Evolutionary conservation across 2,113 vertebrate species (phyloP).

Genomic region (Nycticryphes semicollaris): DNA sequence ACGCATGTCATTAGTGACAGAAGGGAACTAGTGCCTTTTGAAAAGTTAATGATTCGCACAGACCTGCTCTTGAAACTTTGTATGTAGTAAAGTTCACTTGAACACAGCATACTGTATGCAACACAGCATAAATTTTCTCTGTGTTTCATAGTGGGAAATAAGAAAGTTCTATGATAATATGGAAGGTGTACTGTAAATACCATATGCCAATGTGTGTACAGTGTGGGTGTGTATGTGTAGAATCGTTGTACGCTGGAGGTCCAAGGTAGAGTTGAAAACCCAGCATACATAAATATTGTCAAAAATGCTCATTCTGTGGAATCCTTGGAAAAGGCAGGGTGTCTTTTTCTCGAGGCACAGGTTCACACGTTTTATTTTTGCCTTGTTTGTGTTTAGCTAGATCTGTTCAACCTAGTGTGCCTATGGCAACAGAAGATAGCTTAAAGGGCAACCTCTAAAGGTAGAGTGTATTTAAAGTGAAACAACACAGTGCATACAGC

Average conservation of each 20-base stretch:
- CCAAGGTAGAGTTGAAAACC: slow-evolving; percentile 44
- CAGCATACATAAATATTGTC: slow-evolving; percentile 1
- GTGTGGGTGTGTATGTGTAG: slow-evolving; percentile 58
- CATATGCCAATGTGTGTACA: slow-evolving; percentile 64
- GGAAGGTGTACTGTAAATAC: slow-evolving; percentile 67
- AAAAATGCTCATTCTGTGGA: slow-evolving; percentile 36
- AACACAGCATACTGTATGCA: slow-evolving; percentile 48
- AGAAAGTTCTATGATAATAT: slow-evolving; percentile 62
- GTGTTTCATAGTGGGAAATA: slow-evolving; percentile 51
- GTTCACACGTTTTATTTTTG: slow-evolving; percentile 43
- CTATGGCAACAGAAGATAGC: slow-evolving; percentile 22
- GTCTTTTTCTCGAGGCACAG: slow-evolving; percentile 22
- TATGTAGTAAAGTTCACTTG: slow-evolving; percentile 62
- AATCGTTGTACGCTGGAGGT: slow-evolving; percentile 59
- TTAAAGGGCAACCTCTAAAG: slow-evolving; percentile 52
- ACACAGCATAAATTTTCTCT: slow-evolving; percentile 43
- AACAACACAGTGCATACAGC: not conserved
- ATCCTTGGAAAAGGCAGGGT: not conserved
- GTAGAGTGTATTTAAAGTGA: slow-evolving; percentile 3
- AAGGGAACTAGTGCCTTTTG: slow-evolving; percentile 73
- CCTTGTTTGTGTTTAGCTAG: slow-evolving; percentile 52
- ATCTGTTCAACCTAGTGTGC: slow-evolving; percentile 30
- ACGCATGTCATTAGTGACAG: slow-evolving; percentile 85
- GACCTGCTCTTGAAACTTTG: slow-evolving; percentile 73
- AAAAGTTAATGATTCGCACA: slow-evolving; percentile 85